These are phyloP conservation scores for Hemicrepidius hirtus DNA, from an alignment of 2,888 invertebrate species.

Conservation along the genomic window DNA sequence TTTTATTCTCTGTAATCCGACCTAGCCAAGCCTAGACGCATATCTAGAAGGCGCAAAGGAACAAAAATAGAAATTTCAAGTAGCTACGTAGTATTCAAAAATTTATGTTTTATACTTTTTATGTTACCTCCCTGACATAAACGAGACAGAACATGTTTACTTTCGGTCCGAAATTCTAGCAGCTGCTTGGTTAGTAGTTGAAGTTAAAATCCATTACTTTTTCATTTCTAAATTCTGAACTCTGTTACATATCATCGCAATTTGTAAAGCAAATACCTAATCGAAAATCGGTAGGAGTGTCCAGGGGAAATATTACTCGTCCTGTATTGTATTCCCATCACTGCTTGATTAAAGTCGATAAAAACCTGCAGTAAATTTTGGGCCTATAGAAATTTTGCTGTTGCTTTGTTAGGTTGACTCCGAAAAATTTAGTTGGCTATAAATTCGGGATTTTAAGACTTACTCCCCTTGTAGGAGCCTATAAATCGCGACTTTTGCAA, in stretches of 20 bases:
- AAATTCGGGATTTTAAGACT: conserved; percentile 8
- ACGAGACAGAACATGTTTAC: conserved; percentile 17
- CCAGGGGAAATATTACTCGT: conserved; percentile 10
- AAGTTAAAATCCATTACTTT: background rate
- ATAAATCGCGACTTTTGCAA: background rate
- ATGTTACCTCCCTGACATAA: conserved; percentile 17
- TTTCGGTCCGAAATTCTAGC: conserved; percentile 5
- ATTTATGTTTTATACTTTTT: conserved; percentile 15
- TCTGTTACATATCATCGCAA: background rate
- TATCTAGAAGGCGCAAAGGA: background rate
- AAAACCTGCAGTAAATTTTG: conserved; percentile 11
- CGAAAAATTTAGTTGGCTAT: background rate
- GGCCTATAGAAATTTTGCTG: conserved; percentile 5
- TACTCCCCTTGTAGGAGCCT: background rate
- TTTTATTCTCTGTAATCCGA: too few relatives aligned
- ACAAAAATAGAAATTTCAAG: conserved; percentile 18
- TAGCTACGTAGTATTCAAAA: conserved; percentile 12
- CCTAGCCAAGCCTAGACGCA: too few relatives aligned
- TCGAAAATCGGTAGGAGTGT: conserved; percentile 24
- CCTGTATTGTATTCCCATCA: conserved; percentile 2
- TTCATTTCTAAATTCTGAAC: conserved; percentile 1
- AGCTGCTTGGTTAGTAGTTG: conserved; percentile 17
- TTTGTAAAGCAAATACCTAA: conserved; percentile 7
- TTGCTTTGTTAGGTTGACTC: background rate
- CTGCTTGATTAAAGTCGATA: conserved; percentile 17